These are phyloP conservation scores for Myotis davidii DNA, from an alignment of 2,113 vertebrate genomes.

Conservation along the genomic window DNA sequence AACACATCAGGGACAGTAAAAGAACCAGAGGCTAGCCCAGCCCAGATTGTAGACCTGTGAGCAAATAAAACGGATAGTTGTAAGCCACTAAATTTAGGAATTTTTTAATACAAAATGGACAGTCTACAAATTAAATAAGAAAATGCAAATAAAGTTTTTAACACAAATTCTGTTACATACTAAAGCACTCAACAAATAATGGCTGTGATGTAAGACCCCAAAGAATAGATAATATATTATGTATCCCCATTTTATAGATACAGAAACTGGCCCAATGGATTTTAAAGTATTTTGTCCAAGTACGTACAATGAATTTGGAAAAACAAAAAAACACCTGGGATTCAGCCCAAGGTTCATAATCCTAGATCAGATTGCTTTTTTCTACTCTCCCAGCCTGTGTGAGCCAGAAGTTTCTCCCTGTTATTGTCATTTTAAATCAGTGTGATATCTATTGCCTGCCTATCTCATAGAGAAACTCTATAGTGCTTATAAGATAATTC, in stretches of 20 bases:
- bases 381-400: neutral
- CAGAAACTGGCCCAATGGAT: neutral
- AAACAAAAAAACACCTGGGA: neutral
- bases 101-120: neutral
- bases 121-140: slow-evolving; percentile 5
- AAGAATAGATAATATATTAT: neutral
- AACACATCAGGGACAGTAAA: neutral
- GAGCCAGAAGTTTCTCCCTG: neutral
- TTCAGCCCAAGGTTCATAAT: neutral
- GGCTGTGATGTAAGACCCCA: neutral
- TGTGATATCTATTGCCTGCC: neutral
- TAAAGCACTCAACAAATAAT: slow-evolving; percentile 4
- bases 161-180: neutral
- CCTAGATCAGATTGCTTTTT: neutral
- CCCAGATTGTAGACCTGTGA: neutral
- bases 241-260: neutral
- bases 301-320: neutral
- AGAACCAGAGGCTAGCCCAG: neutral
- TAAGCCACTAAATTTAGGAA: neutral
- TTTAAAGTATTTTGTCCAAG: slow-evolving; percentile 31
- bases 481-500: slow-evolving; percentile 12
- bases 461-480: slow-evolving; percentile 4
- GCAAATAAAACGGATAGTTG: neutral
- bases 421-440: neutral
- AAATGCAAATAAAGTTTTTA: neutral